A percentile compares a stretch with the other conserved stretches of the same genome.
Evolutionary conservation across 2,797 vertebrate genomes (phyloP).

Genomic region (Xyrichtys novacula): DNA sequence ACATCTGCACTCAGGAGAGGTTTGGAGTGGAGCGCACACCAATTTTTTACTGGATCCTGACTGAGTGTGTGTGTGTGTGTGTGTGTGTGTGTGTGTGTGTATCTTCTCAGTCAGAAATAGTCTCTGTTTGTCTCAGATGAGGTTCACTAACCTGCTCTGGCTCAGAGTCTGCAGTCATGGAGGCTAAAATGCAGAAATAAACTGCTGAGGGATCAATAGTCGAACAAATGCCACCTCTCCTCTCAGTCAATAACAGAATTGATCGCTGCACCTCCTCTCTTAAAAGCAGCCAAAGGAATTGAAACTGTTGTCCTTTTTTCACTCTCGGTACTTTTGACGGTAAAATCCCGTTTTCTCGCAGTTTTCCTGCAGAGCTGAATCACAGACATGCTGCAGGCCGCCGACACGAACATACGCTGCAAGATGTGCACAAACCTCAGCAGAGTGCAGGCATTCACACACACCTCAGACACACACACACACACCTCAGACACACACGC

Average conservation of each 20-base stretch:
- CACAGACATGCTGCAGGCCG: slow-evolving; percentile 6
- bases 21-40: slow-evolving; percentile 6
- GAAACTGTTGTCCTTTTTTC: slow-evolving; percentile 50
- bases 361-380: slow-evolving; percentile 18
- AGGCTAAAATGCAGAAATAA: slow-evolving; percentile 60
- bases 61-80: neutral
- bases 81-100: neutral
- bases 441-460: slow-evolving; percentile 11
- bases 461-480: neutral
- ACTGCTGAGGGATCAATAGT: slow-evolving; percentile 59
- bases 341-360: neutral
- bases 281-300: slow-evolving; percentile 50
- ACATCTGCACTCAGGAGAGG: slow-evolving; percentile 14
- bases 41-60: slow-evolving; percentile 14
- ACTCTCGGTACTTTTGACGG: slow-evolving; percentile 8
- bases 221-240: slow-evolving; percentile 63
- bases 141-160: slow-evolving; percentile 42
- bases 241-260: slow-evolving; percentile 65
- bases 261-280: slow-evolving; percentile 49
- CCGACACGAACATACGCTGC: slow-evolving; percentile 22
- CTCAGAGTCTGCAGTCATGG: slow-evolving; percentile 23
- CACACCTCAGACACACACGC: neutral
- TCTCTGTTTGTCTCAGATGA: slow-evolving; percentile 27
- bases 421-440: slow-evolving; percentile 21
- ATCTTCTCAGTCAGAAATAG: neutral